Evolutionary conservation across 53 echinoderm and acorn worm genomes (phyloP).

Genomic region (Echinometra lucunter): DNA sequence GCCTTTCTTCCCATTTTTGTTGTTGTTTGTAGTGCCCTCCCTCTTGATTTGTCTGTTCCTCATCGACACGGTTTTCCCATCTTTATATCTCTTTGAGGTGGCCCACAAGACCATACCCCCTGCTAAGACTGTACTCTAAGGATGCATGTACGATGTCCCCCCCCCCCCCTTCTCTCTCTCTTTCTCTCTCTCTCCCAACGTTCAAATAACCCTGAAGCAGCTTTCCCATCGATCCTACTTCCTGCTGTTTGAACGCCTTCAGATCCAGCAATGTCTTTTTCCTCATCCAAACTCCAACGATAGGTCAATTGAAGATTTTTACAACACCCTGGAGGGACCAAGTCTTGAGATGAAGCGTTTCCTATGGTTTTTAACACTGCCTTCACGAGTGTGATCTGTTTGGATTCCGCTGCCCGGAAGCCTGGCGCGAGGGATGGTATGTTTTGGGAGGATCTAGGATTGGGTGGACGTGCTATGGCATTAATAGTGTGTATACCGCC

Average conservation of each 20-base stretch:
- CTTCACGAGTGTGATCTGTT: constrained; percentile 9
- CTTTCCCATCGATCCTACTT: constrained; percentile 47
- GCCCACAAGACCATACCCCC: too few species aligned
- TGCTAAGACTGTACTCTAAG: not conserved
- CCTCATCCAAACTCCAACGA: constrained; percentile 1
- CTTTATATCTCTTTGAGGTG: not conserved
- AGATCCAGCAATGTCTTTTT: not conserved
- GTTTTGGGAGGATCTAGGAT: not conserved
- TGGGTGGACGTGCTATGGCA: constrained; percentile 6
- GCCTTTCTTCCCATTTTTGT: too few species aligned
- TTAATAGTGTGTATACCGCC: not conserved
- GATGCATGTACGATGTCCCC: not conserved
- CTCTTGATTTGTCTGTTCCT: not conserved
- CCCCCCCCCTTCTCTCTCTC: not conserved
- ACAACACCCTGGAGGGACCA: constrained; percentile 13
- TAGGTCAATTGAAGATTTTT: not conserved
- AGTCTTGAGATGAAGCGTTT: constrained; percentile 5
- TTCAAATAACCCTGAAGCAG: not conserved
- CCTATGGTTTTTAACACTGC: constrained; percentile 3
- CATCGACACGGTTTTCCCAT: not conserved
- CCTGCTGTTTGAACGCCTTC: constrained; percentile 26
- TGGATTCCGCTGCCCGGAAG: constrained; percentile 25
- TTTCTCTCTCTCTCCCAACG: not conserved
- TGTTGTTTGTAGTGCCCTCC: not conserved
- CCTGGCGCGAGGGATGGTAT: constrained; percentile 10